phyloP scores from a whole-genome alignment of 2,888 invertebrate species.

The Cepaea hortensis region DNA sequence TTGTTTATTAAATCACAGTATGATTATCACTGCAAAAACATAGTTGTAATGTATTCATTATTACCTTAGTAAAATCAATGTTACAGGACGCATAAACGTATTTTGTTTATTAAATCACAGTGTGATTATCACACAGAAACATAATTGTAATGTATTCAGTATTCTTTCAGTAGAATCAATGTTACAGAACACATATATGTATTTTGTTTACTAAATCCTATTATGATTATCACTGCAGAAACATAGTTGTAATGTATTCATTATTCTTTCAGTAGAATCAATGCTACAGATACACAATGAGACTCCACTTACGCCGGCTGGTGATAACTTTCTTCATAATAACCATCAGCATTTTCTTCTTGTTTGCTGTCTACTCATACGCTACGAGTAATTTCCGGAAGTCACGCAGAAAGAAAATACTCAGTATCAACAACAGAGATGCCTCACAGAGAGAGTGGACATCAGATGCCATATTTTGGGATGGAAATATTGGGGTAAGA shows the following conservation, averaged over 20 bases:
- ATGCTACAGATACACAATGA: slow-evolving; percentile 8
- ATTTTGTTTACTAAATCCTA: too few relatives aligned
- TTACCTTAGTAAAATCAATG: too few relatives aligned
- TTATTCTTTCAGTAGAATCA: not conserved
- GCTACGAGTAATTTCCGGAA: not conserved
- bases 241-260: not conserved
- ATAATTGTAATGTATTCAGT: too few relatives aligned
- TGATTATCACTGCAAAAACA: too few relatives aligned
- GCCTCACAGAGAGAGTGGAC: not conserved
- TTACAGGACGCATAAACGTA: too few relatives aligned
- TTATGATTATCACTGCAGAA: too few relatives aligned
- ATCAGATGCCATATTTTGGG: slow-evolving; percentile 19
- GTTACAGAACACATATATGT: too few relatives aligned
- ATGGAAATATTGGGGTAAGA: slow-evolving; percentile 13
- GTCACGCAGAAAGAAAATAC: not conserved
- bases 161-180: too few relatives aligned
- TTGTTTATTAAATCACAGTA: too few relatives aligned
- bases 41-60: too few relatives aligned
- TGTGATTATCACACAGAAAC: too few relatives aligned
- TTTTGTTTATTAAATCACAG: too few relatives aligned
- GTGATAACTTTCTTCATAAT: not conserved
- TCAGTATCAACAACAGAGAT: not conserved
- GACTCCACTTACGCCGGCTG: slow-evolving; percentile 18
- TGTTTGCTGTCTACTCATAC: slow-evolving; percentile 7
- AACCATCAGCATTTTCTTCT: not conserved